phyloP scores from a whole-genome alignment of 2,113 vertebrate species.

The Lepus americanus region DNA sequence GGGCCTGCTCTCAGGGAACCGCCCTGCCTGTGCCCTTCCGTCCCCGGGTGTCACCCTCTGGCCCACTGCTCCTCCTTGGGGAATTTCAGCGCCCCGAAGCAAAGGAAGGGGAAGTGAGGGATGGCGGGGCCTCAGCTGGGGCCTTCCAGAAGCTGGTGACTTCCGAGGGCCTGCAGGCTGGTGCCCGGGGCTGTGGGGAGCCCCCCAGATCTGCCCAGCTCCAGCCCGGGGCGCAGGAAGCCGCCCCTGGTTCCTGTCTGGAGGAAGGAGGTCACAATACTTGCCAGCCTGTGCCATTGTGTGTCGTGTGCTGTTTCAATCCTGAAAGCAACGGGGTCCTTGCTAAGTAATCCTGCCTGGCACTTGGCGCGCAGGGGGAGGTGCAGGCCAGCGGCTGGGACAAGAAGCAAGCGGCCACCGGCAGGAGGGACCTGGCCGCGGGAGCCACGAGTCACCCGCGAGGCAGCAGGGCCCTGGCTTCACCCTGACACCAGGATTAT shows the following conservation, averaged over 20 bases:
- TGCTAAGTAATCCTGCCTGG: neutral
- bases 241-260: neutral
- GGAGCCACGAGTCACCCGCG: neutral
- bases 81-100: neutral
- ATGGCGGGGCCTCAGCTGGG: neutral
- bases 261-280: neutral
- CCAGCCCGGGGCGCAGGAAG: neutral
- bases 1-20: neutral
- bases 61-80: neutral
- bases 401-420: neutral
- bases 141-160: neutral
- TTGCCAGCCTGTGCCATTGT: neutral
- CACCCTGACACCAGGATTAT: neutral
- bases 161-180: neutral
- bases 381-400: neutral
- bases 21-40: neutral
- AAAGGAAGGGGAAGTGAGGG: accelerated
- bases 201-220: neutral
- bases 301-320: neutral
- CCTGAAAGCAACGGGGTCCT: neutral
- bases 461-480: neutral
- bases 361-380: neutral
- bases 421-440: neutral
- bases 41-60: neutral
- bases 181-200: neutral